phyloP scores from a whole-genome alignment of 2,113 vertebrate species.

The Hypocryptadius cinnamomeus region DNA sequence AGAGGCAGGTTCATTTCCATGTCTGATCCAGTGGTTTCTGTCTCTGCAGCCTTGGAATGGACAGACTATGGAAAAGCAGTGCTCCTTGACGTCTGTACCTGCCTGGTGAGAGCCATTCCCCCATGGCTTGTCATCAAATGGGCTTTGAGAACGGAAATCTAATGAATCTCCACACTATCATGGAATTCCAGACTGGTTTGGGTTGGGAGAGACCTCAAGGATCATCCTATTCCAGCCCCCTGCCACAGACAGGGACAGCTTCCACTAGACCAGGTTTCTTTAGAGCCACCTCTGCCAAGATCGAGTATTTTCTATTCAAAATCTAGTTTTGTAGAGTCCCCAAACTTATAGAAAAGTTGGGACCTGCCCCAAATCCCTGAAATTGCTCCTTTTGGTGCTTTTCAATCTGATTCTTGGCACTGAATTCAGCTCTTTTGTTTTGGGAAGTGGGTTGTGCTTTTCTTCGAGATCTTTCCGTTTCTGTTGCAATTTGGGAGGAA shows the following conservation, averaged over 20 bases:
- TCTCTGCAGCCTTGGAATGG: background rate
- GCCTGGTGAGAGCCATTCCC: background rate
- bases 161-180: accelerated
- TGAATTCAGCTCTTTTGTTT: background rate
- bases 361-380: background rate
- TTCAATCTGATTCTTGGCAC: accelerated
- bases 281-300: background rate
- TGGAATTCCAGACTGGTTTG: background rate
- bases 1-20: background rate
- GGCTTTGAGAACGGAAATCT: background rate
- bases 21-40: background rate
- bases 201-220: background rate
- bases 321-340: background rate
- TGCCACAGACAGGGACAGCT: background rate
- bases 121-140: too few relatives aligned
- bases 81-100: too few relatives aligned
- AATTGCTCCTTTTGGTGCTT: background rate
- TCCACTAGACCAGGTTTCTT: background rate
- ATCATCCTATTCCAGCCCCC: background rate
- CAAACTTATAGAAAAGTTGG: accelerated
- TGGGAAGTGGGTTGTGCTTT: background rate
- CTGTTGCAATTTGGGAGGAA: background rate
- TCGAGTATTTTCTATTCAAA: accelerated
- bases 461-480: background rate
- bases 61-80: accelerated